phyloP scores from a whole-genome alignment of 1,140 invertebrate genomes.

The Drosophila sulfurigaster region DNA sequence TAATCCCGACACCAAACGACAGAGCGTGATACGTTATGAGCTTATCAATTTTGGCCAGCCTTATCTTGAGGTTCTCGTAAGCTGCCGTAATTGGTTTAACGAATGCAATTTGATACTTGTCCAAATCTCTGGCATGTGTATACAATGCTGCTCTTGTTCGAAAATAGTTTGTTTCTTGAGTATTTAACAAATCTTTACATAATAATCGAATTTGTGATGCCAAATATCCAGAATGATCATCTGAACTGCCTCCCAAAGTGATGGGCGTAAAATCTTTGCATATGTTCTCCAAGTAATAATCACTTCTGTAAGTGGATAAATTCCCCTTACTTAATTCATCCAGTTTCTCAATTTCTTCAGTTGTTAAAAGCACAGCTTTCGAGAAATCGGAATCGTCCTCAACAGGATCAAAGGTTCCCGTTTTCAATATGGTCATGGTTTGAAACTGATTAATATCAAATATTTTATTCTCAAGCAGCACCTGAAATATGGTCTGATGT shows the following conservation, averaged over 20 bases:
- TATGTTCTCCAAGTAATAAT: slow-evolving; percentile 80
- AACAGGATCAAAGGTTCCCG: background rate
- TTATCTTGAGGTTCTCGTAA: slow-evolving; percentile 85
- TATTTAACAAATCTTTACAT: too few relatives aligned
- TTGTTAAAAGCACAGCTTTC: background rate
- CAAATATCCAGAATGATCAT: background rate
- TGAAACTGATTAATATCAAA: slow-evolving; percentile 60
- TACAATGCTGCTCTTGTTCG: background rate
- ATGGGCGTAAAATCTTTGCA: slow-evolving; percentile 86
- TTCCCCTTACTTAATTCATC: background rate
- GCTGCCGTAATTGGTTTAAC: background rate
- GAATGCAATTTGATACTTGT: background rate
- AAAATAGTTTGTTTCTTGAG: background rate
- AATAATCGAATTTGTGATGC: too few relatives aligned
- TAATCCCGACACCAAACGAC: slow-evolving; percentile 89
- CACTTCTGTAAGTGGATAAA: slow-evolving; percentile 18
- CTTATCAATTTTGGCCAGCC: slow-evolving; percentile 87
- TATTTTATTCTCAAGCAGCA: slow-evolving; percentile 85
- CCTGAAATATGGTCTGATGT: slow-evolving; percentile 91
- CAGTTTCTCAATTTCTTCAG: background rate
- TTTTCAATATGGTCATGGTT: slow-evolving; percentile 27
- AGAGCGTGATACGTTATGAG: slow-evolving; percentile 88
- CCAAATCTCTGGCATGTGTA: background rate
- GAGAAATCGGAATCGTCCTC: background rate
- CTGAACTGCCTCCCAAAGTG: background rate